These are phyloP conservation scores for Dasyprocta punctata DNA, from an alignment of 2,113 vertebrate genomes.

Conservation along the genomic window DNA sequence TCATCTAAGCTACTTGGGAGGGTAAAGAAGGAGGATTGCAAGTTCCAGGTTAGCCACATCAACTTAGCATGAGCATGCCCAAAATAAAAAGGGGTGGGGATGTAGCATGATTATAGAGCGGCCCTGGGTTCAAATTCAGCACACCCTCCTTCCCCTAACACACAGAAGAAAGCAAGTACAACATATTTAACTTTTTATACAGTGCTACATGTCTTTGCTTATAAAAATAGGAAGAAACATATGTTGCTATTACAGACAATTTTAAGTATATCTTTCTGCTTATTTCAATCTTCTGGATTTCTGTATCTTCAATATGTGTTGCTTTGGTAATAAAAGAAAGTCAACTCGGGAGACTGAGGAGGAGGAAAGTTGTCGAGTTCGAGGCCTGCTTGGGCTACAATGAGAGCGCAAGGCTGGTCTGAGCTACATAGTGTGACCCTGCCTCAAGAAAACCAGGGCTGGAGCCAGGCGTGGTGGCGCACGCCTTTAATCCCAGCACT, in stretches of 20 bases:
- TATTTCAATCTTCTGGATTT: not conserved
- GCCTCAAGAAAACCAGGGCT: too few species aligned
- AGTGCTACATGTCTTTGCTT: not conserved
- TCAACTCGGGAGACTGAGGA: too few species aligned
- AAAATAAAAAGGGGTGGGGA: not conserved
- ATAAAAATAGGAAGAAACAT: not conserved
- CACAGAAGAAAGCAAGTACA: not conserved
- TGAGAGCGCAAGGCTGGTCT: too few species aligned
- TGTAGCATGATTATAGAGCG: not conserved
- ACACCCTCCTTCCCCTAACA: too few species aligned
- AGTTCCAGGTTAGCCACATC: not conserved
- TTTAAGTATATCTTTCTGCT: not conserved
- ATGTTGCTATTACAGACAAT: slow-evolving; percentile 11
- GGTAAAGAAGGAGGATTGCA: not conserved
- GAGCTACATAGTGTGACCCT: too few species aligned
- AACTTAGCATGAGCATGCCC: not conserved
- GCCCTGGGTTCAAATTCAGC: not conserved
- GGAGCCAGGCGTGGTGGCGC: too few species aligned
- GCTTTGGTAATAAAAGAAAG: not conserved
- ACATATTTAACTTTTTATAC: not conserved
- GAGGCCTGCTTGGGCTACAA: too few species aligned
- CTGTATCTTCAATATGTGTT: not conserved
- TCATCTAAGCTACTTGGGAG: not conserved
- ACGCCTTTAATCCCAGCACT: too few species aligned
- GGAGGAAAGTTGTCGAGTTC: too few species aligned